Conservation (phyloP, 2,888 invertebrate genomes). For the Lordiphosa andalusiaca region DNA sequence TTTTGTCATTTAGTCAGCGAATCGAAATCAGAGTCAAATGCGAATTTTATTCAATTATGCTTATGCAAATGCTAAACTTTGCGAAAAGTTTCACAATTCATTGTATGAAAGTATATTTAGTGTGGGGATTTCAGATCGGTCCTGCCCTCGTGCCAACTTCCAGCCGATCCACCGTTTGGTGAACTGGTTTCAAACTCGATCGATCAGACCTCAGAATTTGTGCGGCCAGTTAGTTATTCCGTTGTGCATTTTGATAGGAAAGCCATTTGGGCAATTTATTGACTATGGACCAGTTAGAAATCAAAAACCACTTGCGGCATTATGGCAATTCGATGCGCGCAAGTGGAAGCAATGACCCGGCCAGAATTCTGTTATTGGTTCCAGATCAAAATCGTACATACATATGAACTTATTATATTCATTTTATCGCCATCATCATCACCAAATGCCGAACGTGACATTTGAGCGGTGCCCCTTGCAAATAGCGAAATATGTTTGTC, state of each 20-base stretch:
- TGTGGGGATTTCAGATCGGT: slow-evolving; percentile 10
- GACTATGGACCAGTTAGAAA: slow-evolving; percentile 4
- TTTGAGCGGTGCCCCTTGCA: slow-evolving; percentile 36
- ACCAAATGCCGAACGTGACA: slow-evolving; percentile 50
- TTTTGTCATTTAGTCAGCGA: slow-evolving; percentile 1
- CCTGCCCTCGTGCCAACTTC: not conserved
- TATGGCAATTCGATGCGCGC: too few relatives aligned
- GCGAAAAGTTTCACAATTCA: slow-evolving; percentile 3
- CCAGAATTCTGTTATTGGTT: not conserved
- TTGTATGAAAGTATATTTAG: slow-evolving; percentile 12
- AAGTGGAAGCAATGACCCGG: not conserved
- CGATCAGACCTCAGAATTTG: slow-evolving; percentile 9
- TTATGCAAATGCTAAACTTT: slow-evolving; percentile 11
- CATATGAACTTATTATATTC: slow-evolving; percentile 3
- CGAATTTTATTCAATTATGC: slow-evolving; percentile 12
- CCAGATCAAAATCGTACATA: not conserved
- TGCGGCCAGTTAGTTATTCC: not conserved
- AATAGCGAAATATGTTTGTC: slow-evolving; percentile 37
- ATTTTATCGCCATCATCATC: slow-evolving; percentile 37
- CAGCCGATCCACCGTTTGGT: slow-evolving; percentile 1
- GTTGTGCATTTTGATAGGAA: slow-evolving; percentile 6
- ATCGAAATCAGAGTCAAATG: slow-evolving; percentile 11
- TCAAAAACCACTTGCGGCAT: too few relatives aligned
- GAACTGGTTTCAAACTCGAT: slow-evolving; percentile 23
- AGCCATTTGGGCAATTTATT: slow-evolving; percentile 4